Base-by-base conservation (phyloP, 2,113 vertebrate genomes). In the Rissa tridactyla region DNA sequence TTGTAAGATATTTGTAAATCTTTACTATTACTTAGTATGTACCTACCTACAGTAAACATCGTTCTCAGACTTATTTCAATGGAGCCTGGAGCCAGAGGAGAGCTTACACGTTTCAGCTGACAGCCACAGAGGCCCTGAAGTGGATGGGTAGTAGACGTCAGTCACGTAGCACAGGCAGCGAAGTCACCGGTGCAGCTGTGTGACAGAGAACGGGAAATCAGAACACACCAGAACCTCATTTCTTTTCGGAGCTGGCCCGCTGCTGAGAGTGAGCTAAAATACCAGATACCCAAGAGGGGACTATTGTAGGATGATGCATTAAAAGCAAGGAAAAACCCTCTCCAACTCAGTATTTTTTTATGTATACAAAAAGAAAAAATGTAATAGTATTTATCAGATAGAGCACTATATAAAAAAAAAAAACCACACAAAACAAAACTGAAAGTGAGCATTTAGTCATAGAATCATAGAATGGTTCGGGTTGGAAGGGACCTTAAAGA, bases 361-460 rank as follows among this genome's bases (percentile, higher is more conserved):
- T 36, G 27, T 66, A 34, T 27, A 7, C 42, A 70, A 66, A 5
- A 30, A 42, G 30, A 44, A 47, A 54, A 15, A 20, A 23, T 26
- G 2, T 57, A 46, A 15, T 57, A 46, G 4, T 49, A 57, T 65
- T 81, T 88, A 26, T 66, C 38, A 82, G n/a, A 18, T 14, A 70
- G 9, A 61, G 2, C 7, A 40, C 36, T 32, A 27, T 66, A 17
- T n/a, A 78, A 26, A 81, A 64, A 65, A 57, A 47, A 19, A 11
- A 47, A 47, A 21, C 40, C 11, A 47, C 10, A 19, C 19, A 3
- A 0, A 4, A 0, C 0, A 42, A 42, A 42, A 42, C 17, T 16
- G n/a, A 36, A 55, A 7, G 2, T 23, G 34, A 87, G 19, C 27
- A 57, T 79, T 84, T 46, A 46, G 17, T 47, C 47, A 22, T 47